These are phyloP conservation scores for Numida meleagris DNA, from an alignment of 2,113 vertebrate species.

Conservation along the genomic window DNA sequence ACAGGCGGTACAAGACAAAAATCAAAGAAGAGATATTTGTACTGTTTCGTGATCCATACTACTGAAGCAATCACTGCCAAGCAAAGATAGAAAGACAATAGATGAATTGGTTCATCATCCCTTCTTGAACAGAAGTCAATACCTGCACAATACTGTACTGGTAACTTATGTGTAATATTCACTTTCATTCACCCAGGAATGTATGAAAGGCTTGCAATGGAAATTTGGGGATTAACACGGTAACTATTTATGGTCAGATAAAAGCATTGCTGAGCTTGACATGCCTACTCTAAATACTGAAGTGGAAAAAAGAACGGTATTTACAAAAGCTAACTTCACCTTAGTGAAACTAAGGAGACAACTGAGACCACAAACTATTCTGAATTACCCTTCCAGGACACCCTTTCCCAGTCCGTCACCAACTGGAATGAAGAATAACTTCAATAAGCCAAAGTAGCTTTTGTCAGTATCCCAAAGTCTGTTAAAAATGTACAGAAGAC, in stretches of 20 bases:
- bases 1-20: neutral
- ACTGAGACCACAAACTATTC: neutral
- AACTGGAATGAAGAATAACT: neutral
- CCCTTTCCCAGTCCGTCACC: neutral
- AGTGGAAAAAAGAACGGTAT: neutral
- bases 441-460: neutral
- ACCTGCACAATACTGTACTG: neutral
- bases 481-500: neutral
- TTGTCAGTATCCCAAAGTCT: neutral
- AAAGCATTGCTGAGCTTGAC: neutral
- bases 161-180: neutral
- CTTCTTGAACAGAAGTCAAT: neutral
- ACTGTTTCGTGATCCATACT: neutral
- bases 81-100: neutral
- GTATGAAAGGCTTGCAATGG: neutral
- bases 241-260: neutral
- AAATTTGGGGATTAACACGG: neutral
- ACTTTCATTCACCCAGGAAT: neutral
- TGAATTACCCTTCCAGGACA: neutral
- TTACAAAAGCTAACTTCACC: slow-evolving; percentile 9
- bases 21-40: neutral
- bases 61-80: neutral
- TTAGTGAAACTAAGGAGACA: neutral
- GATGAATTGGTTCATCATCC: rapidly evolving
- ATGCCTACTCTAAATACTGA: neutral